Evolutionary conservation across 2,797 vertebrate species (phyloP).

Genomic region (Sylvilagus floridanus): DNA sequence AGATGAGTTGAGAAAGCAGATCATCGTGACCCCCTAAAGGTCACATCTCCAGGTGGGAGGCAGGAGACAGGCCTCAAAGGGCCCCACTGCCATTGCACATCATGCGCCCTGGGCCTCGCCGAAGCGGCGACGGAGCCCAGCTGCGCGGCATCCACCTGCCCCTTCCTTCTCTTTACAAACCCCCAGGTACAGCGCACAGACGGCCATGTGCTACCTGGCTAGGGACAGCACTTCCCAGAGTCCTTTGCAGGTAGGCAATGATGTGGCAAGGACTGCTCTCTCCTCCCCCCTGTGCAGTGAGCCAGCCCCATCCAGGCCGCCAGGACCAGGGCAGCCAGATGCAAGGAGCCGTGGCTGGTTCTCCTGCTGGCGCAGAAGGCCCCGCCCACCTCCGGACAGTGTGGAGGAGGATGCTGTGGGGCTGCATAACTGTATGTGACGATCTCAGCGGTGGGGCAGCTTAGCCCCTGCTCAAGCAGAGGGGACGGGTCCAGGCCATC

Average conservation of each 20-base stretch:
- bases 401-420: not conserved
- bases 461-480: not conserved
- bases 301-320: not conserved
- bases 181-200: not conserved
- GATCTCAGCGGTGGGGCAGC: not conserved
- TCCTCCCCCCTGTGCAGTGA: not conserved
- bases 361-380: not conserved
- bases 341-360: not conserved
- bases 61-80: not conserved
- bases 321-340: not conserved
- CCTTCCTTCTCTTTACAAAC: not conserved
- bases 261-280: fast-evolving
- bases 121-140: not conserved
- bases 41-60: not conserved
- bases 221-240: not conserved
- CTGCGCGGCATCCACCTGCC: not conserved
- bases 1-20: not conserved
- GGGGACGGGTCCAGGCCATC: not conserved
- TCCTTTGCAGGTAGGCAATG: not conserved
- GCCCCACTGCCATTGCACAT: not conserved
- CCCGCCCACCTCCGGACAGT: not conserved
- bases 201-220: not conserved
- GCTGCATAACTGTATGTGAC: not conserved
- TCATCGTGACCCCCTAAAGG: no score
- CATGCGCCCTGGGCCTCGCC: not conserved